Evolutionary conservation across 37 sponge, comb jelly and placozoan genomes (phyloP), one percentile per base, ranked within the genome.

Genomic region (Cliona cf. orientalis): DNA sequence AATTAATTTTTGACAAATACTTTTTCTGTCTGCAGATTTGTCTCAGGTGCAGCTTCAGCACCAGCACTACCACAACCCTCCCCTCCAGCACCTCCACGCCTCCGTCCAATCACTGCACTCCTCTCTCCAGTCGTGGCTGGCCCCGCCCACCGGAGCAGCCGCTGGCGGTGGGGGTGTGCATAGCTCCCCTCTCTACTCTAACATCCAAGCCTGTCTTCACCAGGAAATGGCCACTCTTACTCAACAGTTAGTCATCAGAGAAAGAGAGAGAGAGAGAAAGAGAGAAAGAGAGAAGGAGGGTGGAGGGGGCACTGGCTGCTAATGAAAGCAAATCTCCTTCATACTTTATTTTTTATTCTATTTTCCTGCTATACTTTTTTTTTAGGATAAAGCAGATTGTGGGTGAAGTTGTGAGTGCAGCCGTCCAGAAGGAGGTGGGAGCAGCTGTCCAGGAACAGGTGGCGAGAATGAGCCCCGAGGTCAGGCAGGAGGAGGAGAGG

Each of bases 1-100:
- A 49, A 49, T 49, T 9, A 14, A 5, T 2, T 36, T 2, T 60
- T 77, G 66, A 6, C 22, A 49, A 49, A 49, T 49, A 49, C 14
- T 9, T 49, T 49, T 9, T 14, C 53, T 49, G 53, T 32, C 19
- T 37, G 1, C 72, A 91, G 92, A 91, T 58, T 46, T 91, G 46
- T 14, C 43, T 0, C 82, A 85, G 65, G 45, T 91, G 35, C 76
- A 81, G 66, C 84, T 75, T 25, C 88, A 91, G 23, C 78, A 78
- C 42, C 71, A 69, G 40, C 78, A 82, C 57, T 35, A 61, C 45
- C 75, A 68, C 31, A 87, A 84, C 7, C 62, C 69, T 2, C 32
- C 74, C 29, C 68, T 84, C 25, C 71, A 70, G 60, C 91, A 90
- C 44, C 53, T 90, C 4, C 5, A 41, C 1, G 14, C 81, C 22